Evolutionary conservation across 2,888 invertebrate species (phyloP), one percentile per base, ranked within the genome.

Genomic region (Caenorhabditis sp.): DNA sequence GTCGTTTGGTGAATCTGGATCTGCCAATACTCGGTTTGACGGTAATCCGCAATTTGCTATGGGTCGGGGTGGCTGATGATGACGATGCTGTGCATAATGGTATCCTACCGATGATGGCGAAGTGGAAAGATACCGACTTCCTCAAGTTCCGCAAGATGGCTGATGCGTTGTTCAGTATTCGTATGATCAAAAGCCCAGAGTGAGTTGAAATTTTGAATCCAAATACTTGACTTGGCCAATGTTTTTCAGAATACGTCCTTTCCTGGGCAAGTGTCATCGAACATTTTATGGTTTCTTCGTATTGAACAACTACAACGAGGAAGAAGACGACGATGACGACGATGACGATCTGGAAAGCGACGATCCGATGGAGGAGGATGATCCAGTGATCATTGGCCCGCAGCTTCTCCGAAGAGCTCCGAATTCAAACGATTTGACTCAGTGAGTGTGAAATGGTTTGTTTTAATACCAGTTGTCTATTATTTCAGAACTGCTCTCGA

Each of bases 31-130:
- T 72, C 13, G 79, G 37, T 1, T 22, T n/a, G 4, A 13, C 11
- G 2, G 15, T 80, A 3, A n/a, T 80, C 15, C 60, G 58, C 50
- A 56, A 68, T 13, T 22, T 80, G 26, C 44, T 80, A 26, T 71
- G 53, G 51, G 61, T 72, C 1, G 71, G 67, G 56, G 55, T 65
- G 2, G 67, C 61, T 6, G 79, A 71, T 4, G 69, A 77, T 28
- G 67, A 72, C 18, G 71, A 72, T 18, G 61, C 67, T 26, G 55
- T 72, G 26, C 68, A 80, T 15, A 51, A 40, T 11, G 79, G 79
- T 20, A 18, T 80, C 1, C 40, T 80, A 13, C 79, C 71, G 8
- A 22, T 62, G 1, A 68, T 80, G 37, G n/a, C 20, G 13, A 55
- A 47, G 26, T 71, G 71, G 79, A 64, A 60, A 11, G 44, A 67